Percentiles rank a stretch among this genome's conserved stretches.
Evolutionary conservation across 2,888 invertebrate species (phyloP).

Genomic region (Aquatica leii): DNA sequence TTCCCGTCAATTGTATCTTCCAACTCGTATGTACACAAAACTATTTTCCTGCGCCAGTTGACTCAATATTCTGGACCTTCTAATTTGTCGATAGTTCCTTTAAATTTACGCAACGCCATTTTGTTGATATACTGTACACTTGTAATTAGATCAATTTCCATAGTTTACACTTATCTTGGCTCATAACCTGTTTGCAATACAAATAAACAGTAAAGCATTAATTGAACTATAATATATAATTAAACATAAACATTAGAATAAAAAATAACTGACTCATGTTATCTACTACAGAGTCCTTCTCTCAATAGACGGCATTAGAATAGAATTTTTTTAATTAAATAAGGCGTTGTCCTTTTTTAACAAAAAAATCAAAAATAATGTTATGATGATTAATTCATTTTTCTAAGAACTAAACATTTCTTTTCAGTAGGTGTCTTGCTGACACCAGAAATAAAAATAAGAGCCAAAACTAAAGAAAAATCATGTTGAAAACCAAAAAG

Average conservation of each 20-base stretch:
- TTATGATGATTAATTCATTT: no score
- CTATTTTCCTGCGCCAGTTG: background rate
- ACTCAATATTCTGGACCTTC: background rate
- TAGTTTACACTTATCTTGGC: background rate
- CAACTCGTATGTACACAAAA: background rate
- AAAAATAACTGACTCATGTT: background rate
- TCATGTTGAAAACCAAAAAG: no score
- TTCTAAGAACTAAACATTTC: no score
- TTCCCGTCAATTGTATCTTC: background rate
- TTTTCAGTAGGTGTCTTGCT: no score
- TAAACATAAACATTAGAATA: constrained; percentile 3
- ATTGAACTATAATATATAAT: background rate
- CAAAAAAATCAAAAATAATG: no score
- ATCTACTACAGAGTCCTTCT: no score
- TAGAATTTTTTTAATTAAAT: no score
- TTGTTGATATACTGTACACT: background rate
- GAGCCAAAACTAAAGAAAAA: no score
- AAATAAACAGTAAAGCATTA: constrained; percentile 1
- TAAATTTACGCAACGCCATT: background rate
- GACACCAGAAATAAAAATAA: no score
- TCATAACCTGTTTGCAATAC: background rate
- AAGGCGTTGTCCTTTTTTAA: no score
- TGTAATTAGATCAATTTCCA: no score
- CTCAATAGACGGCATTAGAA: no score
- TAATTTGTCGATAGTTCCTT: background rate